Base-by-base conservation (phyloP, 2,888 invertebrate species). In the Anthoptus insignis region DNA sequence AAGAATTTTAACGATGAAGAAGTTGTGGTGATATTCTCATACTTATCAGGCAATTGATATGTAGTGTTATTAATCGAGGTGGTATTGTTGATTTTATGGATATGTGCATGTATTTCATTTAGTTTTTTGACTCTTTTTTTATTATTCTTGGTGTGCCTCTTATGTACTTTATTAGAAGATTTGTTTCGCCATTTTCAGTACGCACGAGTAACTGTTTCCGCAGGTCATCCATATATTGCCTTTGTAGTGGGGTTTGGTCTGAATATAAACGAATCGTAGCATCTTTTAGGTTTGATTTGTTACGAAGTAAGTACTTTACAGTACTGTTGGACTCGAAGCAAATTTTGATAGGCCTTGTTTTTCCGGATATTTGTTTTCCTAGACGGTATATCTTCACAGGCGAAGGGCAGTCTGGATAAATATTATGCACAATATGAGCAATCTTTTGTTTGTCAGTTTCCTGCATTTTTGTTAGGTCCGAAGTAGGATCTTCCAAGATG, bases 201-300 rank as follows among this genome's bases (percentile, higher is more conserved):
- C 57, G 57, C 11, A 8, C 21, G 8, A n/a, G 4, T 21, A 58
- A 19, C 21, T 45, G 21, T 21, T 45, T 45, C 11, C 45, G 21
- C 21, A 45, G 13, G 11, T 34, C 67, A 24, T 50, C 73, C 74
- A 73, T n/a, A 19, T 54, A 69, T 22, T 59, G 50, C 57, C 69
- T 69, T 66, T 77, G 74, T 7, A 57, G 9, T 24, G 72, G 70
- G 2, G 74, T 75, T 64, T 77, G 42, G 21, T 42, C 75, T 0
- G 69, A 65, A 34, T 68, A 75, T 0, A 75, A 64, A 19, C 68
- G 52, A n/a, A n/a, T n/a, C n/a, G n/a, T n/a, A n/a, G n/a, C 60
- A 0, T 19, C n/a, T 8, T 67, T 67, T 14, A 71, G 14, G 14
- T 72, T 74, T 1, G 21, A 16, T 58, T 70, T 74, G 39, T 70